Base-by-base conservation (phyloP, 2,888 invertebrate genomes). In the Palloptera scutellata region DNA sequence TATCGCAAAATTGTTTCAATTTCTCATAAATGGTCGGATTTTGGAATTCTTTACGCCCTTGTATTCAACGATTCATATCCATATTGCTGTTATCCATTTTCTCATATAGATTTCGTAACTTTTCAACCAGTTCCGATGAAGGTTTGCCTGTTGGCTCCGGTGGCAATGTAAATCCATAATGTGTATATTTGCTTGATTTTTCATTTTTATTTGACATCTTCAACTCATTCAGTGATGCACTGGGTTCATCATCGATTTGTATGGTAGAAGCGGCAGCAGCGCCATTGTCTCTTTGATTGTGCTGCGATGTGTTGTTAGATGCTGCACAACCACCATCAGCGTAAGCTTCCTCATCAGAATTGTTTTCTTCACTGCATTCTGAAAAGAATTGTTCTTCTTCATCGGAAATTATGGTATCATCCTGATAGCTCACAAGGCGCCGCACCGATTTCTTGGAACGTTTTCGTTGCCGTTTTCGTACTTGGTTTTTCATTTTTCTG, bases 1-100 rank as follows among this genome's bases (percentile, higher is more conserved):
- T 95, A 75, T 92, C 92, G 87, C 97, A 97, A 86, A 92, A 96
- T 75, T 95, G 92, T 74, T 98, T 95, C 1, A 98, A 87, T 83
- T 98, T 98, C 82, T 98, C 97, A 85, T 98, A 98, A 78, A 98
- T 98, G 79, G 97, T 97, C 0, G 98, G 98, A 86, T 98, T 98
- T 63, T 97, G 89, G 80, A 97, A 97, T 82, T 94, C 95, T 84
- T 97, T 97, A 72, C 94, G 89, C 74, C 92, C 91, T 81, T 97
- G 96, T 73, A 98, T 97, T 6, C 92, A 88, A 66, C 88, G 89
- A 86, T 97, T 98, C 92, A 97, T 93, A 79, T 97, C 94, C 74
- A 92, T 86, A 13, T 94, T 92, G 62, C 91, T 91, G 54, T 88
- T 90, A 70, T 90, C 86, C 92, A 94, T 93, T 82, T 91, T 90